Base-by-base conservation (phyloP, 2,797 vertebrate species). In the Chromis chromis region DNA sequence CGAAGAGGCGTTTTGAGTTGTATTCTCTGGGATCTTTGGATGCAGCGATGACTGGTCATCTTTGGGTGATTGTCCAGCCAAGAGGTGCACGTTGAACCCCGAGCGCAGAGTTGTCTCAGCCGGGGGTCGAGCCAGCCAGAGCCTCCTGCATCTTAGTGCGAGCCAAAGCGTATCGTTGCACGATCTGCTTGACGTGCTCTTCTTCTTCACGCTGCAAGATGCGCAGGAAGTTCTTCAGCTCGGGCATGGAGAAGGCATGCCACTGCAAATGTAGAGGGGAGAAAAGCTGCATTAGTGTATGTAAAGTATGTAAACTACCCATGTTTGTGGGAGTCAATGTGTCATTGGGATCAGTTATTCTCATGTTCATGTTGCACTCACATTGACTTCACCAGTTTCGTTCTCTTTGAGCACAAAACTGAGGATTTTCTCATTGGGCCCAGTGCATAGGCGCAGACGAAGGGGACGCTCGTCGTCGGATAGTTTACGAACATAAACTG, bases 361-460 rank as follows among this genome's bases (percentile, higher is more conserved):
- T 56, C 0, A 17, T 46, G 13, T 53, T 50, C 7, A 19, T 27
- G 36, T 31, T 57, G 22, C 17, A 96, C 97, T 97, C 87, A 99
- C 98, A 1, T 99, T 98, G 77, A 99, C 97, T 74, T 99, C 97
- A 58, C 97, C 97, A 0, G 96, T 97, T 89, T 99, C 98, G 0
- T 99, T 99, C 90, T 99, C 98, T 83, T 98, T 98, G 54, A 99
- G 91, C 70, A 99, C 89, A 27, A 97, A 96, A 86, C 96, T 96
- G 79, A 99, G 93, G 58, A 92, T 83, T 76, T 98, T 97, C 87
- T 99, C 97, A 19, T 91, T 97, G 42, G 98, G 98, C 0, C 98
- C 98, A 0, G 96, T 91, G 42, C 92, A 87, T 68, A 99, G 94
- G 31, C 98, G 96, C 27, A 99, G 91, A 21, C 89, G 93, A 58